Conservation (phyloP, 2,888 invertebrate genomes). For the Ophonus ardosiacus region DNA sequence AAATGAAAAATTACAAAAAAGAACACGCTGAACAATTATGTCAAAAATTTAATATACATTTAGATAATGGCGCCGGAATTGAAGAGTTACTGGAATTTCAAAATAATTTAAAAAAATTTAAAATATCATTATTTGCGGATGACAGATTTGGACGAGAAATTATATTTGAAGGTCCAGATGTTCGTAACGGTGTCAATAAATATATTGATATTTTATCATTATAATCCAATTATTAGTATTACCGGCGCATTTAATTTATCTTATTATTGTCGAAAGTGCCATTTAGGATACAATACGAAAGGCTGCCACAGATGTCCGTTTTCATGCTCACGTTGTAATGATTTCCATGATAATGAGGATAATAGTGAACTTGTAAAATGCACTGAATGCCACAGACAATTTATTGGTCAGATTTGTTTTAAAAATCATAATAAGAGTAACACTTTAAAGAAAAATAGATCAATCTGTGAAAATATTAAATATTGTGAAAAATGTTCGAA, state of each 20-base stretch:
- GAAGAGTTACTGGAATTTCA: slow-evolving; percentile 12
- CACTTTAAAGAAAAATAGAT: no score
- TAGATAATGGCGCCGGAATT: background rate
- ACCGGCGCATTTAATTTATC: background rate
- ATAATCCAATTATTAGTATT: background rate
- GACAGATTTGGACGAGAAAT: background rate
- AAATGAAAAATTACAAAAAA: background rate
- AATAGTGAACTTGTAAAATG: background rate
- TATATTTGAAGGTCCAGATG: background rate
- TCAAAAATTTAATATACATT: background rate
- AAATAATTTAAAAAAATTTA: background rate
- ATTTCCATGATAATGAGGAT: background rate
- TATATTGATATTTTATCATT: background rate
- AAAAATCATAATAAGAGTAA: background rate
- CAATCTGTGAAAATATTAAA: no score
- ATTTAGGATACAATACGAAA: background rate
- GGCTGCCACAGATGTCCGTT: background rate
- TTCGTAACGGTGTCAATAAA: background rate
- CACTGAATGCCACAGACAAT: background rate
- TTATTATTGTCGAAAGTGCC: background rate
- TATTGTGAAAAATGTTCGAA: no score
- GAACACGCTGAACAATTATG: background rate
- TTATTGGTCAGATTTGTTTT: background rate
- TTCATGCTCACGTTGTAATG: background rate
- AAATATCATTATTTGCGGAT: background rate